Base-by-base conservation (phyloP, 2,888 invertebrate species). In the Ectemnius continuus region DNA sequence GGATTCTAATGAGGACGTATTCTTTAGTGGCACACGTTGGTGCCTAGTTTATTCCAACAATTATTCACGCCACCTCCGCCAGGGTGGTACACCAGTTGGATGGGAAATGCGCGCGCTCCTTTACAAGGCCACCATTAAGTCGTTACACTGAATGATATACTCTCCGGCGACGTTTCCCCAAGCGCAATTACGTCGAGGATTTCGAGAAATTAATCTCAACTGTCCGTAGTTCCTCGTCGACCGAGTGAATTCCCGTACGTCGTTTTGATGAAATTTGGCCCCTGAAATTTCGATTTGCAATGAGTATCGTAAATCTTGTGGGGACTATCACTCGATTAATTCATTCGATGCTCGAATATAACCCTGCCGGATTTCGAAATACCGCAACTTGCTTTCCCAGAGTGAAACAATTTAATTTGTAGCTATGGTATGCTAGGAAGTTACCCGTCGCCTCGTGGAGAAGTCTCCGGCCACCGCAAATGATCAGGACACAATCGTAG, bases 191-290 rank as follows among this genome's bases (percentile, higher is more conserved):
- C 52, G 11, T 16, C n/a, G 16, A 52, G 16, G n/a, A 62, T 72
- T 67, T 67, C 72, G 52, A 45, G 63, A 67, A 72, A 72, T 67
- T 67, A 67, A 72, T 72, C 60, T 45, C 63, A 36, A 36, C 36
- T 11, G 8, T 36, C 36, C 36, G 36, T 36, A 11, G 6, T 36
- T 36, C 11, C 36, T 36, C 36, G 23, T 23, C 23, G 23, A 23
- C 36, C 8, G 1, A 8, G 8, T 11, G 8, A 36, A 36, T 36
- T 36, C 36, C 36, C 36, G 0, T 36, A 11, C 11, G 36, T 36
- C 36, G 8, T 36, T 36, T 36, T 36, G 36, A 36, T 36, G 36
- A 36, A 36, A 36, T 36, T 36, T 36, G 36, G 36, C 8, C 36
- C 36, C 6, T 1, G 36, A 36, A 6, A 36, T 36, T 36, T 36